Evolutionary conservation across 2,888 invertebrate genomes (phyloP), one percentile per base, ranked within the genome.

Genomic region (Stenodema calcarata): DNA sequence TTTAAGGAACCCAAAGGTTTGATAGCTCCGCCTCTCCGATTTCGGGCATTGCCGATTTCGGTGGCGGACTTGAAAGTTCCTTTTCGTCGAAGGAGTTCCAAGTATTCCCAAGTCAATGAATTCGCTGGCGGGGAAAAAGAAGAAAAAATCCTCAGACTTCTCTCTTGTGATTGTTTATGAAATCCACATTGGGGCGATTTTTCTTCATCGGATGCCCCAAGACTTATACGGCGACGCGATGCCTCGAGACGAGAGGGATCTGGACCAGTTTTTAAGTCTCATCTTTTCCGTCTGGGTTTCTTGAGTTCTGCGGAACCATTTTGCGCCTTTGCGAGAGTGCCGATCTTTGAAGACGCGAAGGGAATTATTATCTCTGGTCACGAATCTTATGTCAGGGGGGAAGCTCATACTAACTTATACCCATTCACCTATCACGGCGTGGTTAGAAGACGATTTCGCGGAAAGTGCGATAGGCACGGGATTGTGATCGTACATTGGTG

Each of bases 161-260:
- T n/a, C 62, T 23, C 23, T 27, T 27, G 62, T 28, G 35, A 73
- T 73, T 73, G 73, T 73, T 73, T 73, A 73, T 73, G 73, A 73
- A 73, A 73, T 73, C 70, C 73, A 73, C 73, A 73, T 73, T 73
- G 73, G 73, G 73, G 73, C 73, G 30, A 35, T 73, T 73, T 54
- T 54, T 73, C 73, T 73, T 73, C 41, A 14, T 16, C 41, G 73
- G 18, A 73, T 73, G 73, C 73, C 73, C 73, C 73, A 28, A 30
- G 73, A 73, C 73, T 41, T 73, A 73, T 41, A 73, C 30, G 73
- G 73, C 16, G 35, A 70, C 16, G 73, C 62, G 62, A 62, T 62
- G 62, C 62, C 7, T 4, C 14, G 70, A 14, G 28, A 16, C 18
- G 27, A 73, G 16, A n/a, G n/a, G 73, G 41, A 41, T 41, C 73